Evolutionary conservation across 2,113 vertebrate species (phyloP).

Genomic region (Reinhardtius hippoglossoides): DNA sequence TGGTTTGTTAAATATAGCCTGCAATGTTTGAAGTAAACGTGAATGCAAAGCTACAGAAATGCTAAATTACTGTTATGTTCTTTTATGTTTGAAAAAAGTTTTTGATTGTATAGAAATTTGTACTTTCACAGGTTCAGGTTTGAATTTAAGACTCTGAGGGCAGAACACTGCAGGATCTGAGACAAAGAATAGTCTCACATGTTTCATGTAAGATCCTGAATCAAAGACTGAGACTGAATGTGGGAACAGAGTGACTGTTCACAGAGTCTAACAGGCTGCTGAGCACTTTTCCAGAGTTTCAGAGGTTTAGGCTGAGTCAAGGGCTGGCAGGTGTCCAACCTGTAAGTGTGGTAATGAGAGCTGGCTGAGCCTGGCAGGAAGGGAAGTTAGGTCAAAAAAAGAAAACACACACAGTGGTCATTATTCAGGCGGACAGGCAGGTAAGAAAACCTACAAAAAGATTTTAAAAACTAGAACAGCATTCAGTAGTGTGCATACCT

Average conservation of each 20-base stretch:
- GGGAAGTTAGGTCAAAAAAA: background rate
- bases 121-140: too few species aligned
- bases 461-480: background rate
- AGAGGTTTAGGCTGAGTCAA: background rate
- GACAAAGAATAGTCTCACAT: too few species aligned
- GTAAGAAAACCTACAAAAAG: background rate
- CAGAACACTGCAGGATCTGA: background rate
- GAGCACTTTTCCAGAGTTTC: background rate
- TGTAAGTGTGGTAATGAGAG: background rate
- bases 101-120: too few species aligned
- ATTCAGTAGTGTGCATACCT: background rate
- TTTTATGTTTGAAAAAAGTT: too few species aligned
- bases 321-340: background rate
- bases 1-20: too few species aligned
- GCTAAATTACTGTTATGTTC: too few species aligned
- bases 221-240: background rate
- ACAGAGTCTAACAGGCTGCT: background rate
- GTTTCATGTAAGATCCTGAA: too few species aligned
- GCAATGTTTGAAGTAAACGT: background rate
- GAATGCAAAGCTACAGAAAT: too few species aligned
- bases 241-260: background rate
- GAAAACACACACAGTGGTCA: background rate
- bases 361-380: background rate
- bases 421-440: background rate
- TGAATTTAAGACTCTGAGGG: too few species aligned